phyloP scores from a whole-genome alignment of 2,888 invertebrate species.

The Archaeoteleia sp. region DNA sequence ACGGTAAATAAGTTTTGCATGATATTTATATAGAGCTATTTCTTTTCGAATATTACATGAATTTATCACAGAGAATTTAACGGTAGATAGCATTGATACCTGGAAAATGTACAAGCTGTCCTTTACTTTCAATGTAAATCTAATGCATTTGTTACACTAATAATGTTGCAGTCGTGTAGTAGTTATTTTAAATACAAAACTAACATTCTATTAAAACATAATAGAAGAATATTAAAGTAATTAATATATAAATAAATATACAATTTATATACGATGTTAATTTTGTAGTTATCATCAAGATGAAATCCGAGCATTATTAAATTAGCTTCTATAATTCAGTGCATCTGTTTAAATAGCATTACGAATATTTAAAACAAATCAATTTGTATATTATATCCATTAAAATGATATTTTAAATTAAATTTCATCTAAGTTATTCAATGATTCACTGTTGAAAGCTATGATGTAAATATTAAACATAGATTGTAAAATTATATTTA shows the following conservation, averaged over 20 bases:
- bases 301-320: not conserved
- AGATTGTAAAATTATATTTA: too few species aligned
- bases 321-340: not conserved
- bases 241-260: too few species aligned
- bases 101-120: conserved; percentile 60
- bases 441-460: too few species aligned
- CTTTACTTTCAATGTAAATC: conserved; percentile 2
- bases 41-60: conserved; percentile 67
- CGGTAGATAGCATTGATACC: conserved; percentile 57
- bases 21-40: conserved; percentile 54
- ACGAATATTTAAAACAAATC: not conserved
- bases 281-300: too few species aligned
- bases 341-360: not conserved
- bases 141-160: not conserved
- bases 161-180: not conserved
- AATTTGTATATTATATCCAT: too few species aligned
- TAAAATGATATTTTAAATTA: too few species aligned
- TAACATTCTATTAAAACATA: too few species aligned
- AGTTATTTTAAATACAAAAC: not conserved
- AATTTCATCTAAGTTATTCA: too few species aligned
- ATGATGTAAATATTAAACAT: too few species aligned
- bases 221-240: too few species aligned
- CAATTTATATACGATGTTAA: too few species aligned
- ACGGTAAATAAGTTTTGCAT: conserved; percentile 62
- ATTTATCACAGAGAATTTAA: conserved; percentile 70